Percentiles rank a stretch among this genome's conserved stretches.
These are phyloP conservation scores for Gambusia yucatana DNA, from an alignment of 2,797 vertebrate species.

Conservation along the genomic window DNA sequence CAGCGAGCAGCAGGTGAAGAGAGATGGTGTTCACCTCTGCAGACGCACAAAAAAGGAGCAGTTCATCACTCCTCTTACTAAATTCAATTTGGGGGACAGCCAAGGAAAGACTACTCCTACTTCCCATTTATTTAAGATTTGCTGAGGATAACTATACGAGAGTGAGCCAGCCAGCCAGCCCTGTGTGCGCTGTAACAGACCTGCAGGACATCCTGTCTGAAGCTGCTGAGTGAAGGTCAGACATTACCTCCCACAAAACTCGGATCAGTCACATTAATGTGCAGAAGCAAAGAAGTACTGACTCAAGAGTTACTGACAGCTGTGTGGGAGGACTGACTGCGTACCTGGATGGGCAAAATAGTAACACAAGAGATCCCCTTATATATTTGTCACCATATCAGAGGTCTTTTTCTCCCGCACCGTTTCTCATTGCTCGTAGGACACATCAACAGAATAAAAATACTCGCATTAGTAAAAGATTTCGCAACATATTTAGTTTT, in stretches of 20 bases:
- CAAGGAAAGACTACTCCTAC: slow-evolving; percentile 50
- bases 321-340: slow-evolving; percentile 42
- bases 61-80: slow-evolving; percentile 63
- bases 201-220: slow-evolving; percentile 50
- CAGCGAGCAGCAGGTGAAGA: slow-evolving; percentile 58
- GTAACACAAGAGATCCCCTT: slow-evolving; percentile 28
- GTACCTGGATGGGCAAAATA: slow-evolving; percentile 29
- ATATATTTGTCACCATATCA: slow-evolving; percentile 24
- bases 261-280: slow-evolving; percentile 53
- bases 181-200: slow-evolving; percentile 31
- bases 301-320: slow-evolving; percentile 55
- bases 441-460: not conserved
- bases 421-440: slow-evolving; percentile 23
- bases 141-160: slow-evolving; percentile 45
- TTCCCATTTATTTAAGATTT: slow-evolving; percentile 62
- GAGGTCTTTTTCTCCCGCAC: slow-evolving; percentile 26
- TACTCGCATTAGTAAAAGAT: not conserved
- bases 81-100: slow-evolving; percentile 63
- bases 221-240: slow-evolving; percentile 62
- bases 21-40: slow-evolving; percentile 53
- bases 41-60: slow-evolving; percentile 48
- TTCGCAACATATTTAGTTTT: not conserved
- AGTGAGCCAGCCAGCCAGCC: slow-evolving; percentile 24
- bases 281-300: slow-evolving; percentile 45
- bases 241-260: slow-evolving; percentile 52